phyloP scores from a whole-genome alignment of 2,888 invertebrate species.

The Cephalotes varians region DNA sequence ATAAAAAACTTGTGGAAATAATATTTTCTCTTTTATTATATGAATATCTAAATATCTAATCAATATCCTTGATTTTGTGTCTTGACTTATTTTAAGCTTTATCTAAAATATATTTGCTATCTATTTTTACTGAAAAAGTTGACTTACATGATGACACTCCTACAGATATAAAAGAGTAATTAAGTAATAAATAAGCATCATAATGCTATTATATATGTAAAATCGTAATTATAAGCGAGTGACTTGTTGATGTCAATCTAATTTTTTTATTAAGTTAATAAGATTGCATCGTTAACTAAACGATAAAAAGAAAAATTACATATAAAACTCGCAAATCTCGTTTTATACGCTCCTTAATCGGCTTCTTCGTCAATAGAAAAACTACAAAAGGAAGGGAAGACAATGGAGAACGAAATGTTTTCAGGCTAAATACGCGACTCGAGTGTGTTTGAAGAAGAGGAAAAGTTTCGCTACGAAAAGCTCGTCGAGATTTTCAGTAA shows the following conservation, averaged over 20 bases:
- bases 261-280: background rate
- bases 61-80: background rate
- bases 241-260: background rate
- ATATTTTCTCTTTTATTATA: background rate
- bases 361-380: background rate
- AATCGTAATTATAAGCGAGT: background rate
- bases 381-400: background rate
- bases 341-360: background rate
- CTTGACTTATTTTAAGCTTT: too few relatives aligned
- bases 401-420: slow-evolving; percentile 5
- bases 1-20: background rate
- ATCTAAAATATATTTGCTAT: too few relatives aligned
- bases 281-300: background rate
- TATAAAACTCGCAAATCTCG: too few relatives aligned
- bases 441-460: slow-evolving; percentile 73
- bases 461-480: slow-evolving; percentile 60
- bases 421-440: background rate
- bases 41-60: too few relatives aligned
- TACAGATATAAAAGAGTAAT: background rate
- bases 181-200: background rate
- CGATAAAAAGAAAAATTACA: background rate
- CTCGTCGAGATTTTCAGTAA: slow-evolving; percentile 70
- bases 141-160: too few relatives aligned
- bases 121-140: background rate
- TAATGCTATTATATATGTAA: background rate